Evolutionary conservation across 2,888 invertebrate genomes (phyloP), one percentile per base, ranked within the genome.

Genomic region (Eucriotettix oculatus): DNA sequence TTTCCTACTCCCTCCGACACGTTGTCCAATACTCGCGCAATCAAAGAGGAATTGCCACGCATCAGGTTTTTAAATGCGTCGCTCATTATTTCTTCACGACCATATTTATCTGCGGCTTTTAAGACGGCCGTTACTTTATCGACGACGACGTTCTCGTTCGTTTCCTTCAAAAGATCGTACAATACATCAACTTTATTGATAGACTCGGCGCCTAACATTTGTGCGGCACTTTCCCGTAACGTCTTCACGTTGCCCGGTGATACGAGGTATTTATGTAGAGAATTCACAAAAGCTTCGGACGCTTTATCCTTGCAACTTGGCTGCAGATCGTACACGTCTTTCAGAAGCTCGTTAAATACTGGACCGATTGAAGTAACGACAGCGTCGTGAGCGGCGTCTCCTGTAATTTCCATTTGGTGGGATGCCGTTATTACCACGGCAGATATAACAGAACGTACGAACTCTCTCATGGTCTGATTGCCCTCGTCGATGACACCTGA

Each of bases 41-140:
- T 70, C 57, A 86, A 71, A 62, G 77, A 78, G 0, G 82, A 78
- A 67, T 84, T 80, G 64, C 78, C 78, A 67, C 76, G 78, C 0
- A 82, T 79, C 62, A 86, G 77, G 64, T 83, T 83, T 70, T 80
- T 80, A 65, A 87, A 85, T 0, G 84, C 84, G 10, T 79, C 76
- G 1, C 80, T 79, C 11, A 85, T 78, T 63, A 83, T 75, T 67
- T 83, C 83, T 64, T 80, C 78, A 63, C 80, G 81, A 11, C 16
- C 12, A 3, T 53, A 14, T 12, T 54, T 52, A 10, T 60, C 59
- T 16, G 52, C 52, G 29, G 54, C 44, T 52, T 59, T 58, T 56
- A 86, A 73, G 60, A 86, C 80, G 65, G 81, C 78, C 17, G 79
- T 77, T 29, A 86, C 74, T 68, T 81, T 81, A 61, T 85, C 82